Base-by-base conservation (phyloP, 2,888 invertebrate species). In the Hypomecis atomaria region DNA sequence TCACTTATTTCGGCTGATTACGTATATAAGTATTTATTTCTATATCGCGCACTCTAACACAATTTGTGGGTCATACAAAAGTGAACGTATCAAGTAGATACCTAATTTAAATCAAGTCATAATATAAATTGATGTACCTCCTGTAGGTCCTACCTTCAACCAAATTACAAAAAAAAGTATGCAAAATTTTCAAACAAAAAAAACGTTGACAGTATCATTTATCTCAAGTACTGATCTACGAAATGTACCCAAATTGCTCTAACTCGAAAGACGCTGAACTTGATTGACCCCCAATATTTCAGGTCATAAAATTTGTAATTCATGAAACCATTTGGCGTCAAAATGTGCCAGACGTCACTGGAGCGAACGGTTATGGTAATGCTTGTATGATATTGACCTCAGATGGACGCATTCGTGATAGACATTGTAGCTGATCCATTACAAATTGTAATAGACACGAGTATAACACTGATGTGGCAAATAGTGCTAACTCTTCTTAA, bases 331-430 rank as follows among this genome's bases (percentile, higher is more conserved):
- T 78, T 81, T 79, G 74, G 72, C 75, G 84, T 83, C 84, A 76
- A 84, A 82, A 84, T 84, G 67, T 70, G 62, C 66, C 72, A 74
- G 78, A 82, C 83, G 84, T 85, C 83, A 85, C 72, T 66, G 71
- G 61, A 75, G 66, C 63, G 62, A 83, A 78, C 83, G 77, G 81
- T 81, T 83, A 81, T 82, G 80, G 69, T 78, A 84, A 86, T 81
- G 56, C 62, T 64, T 62, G 68, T 66, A 73, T 76, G 71, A 67
- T 76, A 77, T 78, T 83, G 79, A 79, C 82, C 78, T 79, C 71
- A 43, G 68, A 44, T 61, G 66, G 65, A 68, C 58, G 66, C 69
- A 9, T 54, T 43, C 11, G 23, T 45, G 45, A 56, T 56, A 45
- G 37, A 45, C 45, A 45, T 56, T 54, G 43, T 43, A 43, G 5